Percentiles rank a stretch among this genome's conserved stretches.
These are phyloP conservation scores for Falco naumanni DNA, from an alignment of 2,797 vertebrate genomes.

Conservation along the genomic window DNA sequence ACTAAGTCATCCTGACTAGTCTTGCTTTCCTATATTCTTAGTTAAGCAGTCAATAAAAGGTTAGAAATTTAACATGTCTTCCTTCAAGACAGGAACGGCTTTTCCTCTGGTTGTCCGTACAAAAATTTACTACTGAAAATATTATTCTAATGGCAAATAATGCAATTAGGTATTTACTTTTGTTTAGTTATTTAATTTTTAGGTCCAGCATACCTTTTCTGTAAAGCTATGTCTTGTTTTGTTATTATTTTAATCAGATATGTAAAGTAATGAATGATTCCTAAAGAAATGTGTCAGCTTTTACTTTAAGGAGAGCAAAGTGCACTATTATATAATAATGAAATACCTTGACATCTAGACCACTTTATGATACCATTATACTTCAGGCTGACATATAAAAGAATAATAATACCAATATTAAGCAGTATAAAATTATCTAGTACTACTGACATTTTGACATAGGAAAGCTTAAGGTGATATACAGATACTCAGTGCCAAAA, in stretches of 20 bases:
- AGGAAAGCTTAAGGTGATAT: conserved; percentile 23
- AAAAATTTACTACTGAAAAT: background rate
- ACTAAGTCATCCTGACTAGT: background rate
- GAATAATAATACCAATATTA: conserved; percentile 14
- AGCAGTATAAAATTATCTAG: conserved; percentile 2
- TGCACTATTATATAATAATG: conserved; percentile 1
- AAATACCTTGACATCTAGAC: conserved; percentile 40
- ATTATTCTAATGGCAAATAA: background rate
- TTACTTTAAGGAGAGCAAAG: background rate
- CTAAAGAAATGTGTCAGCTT: background rate
- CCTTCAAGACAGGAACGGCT: background rate
- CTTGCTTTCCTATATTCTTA: background rate
- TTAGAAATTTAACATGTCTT: background rate
- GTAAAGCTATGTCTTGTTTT: background rate
- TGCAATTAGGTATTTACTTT: background rate
- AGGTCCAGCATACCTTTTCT: background rate
- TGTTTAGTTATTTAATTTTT: background rate
- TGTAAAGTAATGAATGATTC: background rate
- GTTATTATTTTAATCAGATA: background rate
- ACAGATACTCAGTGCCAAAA: background rate
- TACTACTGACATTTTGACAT: conserved; percentile 13
- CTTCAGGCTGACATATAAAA: conserved; percentile 24
- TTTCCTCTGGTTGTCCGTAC: background rate
- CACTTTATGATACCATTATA: background rate
- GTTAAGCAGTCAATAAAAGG: background rate